phyloP scores from a whole-genome alignment of 2,797 vertebrate species.

The Sebastes cheni region DNA sequence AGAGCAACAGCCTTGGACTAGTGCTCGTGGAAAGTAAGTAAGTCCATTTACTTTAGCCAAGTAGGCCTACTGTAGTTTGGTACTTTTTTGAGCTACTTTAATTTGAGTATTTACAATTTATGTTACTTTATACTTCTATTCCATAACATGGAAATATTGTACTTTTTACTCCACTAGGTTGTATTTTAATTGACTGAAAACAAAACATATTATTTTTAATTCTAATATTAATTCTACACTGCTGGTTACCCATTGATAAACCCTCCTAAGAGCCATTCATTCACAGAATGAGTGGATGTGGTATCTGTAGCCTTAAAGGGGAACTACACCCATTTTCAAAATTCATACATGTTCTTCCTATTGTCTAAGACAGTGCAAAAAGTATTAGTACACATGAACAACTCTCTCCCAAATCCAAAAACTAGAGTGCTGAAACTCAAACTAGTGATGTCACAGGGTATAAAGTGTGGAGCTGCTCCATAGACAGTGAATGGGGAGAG shows the following conservation, averaged over 20 bases:
- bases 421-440: not conserved
- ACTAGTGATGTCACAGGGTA: not conserved
- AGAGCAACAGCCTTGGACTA: not conserved
- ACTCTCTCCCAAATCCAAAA: not conserved
- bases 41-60: not conserved
- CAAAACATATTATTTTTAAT: no score
- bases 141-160: not conserved
- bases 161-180: not conserved
- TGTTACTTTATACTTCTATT: not conserved
- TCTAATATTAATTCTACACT: not conserved
- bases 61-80: not conserved
- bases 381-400: not conserved
- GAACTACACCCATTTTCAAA: not conserved
- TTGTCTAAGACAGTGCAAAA: not conserved
- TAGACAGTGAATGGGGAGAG: no score
- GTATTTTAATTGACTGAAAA: not conserved
- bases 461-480: no score
- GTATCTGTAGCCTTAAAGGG: not conserved
- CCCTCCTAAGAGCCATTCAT: not conserved
- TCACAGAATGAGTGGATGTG: not conserved
- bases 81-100: not conserved
- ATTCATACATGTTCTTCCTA: not conserved
- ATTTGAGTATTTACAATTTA: not conserved
- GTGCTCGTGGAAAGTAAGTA: not conserved
- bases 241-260: not conserved